Evolutionary conservation across 1,140 invertebrate species (phyloP).

Genomic region (Littorina saxatilis): DNA sequence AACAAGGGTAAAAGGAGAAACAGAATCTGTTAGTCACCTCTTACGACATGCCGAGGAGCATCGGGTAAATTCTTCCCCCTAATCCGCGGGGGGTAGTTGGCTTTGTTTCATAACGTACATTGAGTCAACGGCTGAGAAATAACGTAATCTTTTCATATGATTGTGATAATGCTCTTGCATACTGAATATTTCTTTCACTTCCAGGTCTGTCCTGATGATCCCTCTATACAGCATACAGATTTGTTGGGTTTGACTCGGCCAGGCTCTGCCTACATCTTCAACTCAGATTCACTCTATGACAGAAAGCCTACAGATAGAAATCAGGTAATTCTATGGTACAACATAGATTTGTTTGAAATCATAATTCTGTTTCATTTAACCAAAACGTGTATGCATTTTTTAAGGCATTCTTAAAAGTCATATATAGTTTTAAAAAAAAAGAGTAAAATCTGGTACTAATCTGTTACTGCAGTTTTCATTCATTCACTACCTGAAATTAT

Average conservation of each 20-base stretch:
- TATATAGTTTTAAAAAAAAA: neutral
- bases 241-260: conserved; percentile 14
- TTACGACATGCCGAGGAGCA: no score
- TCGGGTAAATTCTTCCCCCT: no score
- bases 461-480: neutral
- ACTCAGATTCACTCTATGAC: neutral
- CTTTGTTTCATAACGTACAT: no score
- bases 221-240: conserved; percentile 9
- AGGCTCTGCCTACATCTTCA: conserved; percentile 21
- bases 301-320: neutral
- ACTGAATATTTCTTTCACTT: no score
- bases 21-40: no score
- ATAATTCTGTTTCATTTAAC: neutral
- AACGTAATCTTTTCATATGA: no score
- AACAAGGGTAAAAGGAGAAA: no score
- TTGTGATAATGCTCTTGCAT: no score
- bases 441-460: no score
- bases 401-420: neutral
- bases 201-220: conserved; percentile 16
- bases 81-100: no score
- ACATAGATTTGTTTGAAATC: no score
- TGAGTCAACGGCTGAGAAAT: no score
- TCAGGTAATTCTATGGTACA: neutral
- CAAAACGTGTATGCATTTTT: neutral
- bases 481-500: neutral